Evolutionary conservation across 1,140 invertebrate species (phyloP).

Genomic region (Cyrtorhinus lividipennis): DNA sequence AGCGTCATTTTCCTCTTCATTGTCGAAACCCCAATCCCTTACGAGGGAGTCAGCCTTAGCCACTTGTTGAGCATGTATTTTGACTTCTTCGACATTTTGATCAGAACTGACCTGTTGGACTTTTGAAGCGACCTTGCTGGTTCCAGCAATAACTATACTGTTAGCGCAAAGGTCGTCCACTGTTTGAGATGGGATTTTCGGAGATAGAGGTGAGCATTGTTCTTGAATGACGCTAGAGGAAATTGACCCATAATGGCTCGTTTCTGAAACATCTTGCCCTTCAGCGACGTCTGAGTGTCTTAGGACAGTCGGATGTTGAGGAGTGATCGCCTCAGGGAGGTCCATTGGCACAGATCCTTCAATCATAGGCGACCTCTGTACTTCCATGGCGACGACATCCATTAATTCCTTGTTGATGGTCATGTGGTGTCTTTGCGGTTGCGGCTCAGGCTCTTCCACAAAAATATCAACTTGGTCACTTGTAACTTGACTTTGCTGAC

Average conservation of each 20-base stretch:
- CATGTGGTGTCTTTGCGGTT: not conserved
- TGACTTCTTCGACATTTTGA: not conserved
- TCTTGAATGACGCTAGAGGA: not conserved
- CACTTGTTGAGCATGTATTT: not conserved
- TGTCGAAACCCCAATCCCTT: slow-evolving; percentile 19
- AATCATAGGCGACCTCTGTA: not conserved
- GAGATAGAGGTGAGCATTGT: not conserved
- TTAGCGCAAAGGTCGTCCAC: not conserved
- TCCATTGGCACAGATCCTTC: not conserved
- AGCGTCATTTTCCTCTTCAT: slow-evolving; percentile 13
- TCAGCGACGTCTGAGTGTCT: no score
- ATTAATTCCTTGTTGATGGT: not conserved
- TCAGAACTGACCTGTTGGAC: no score
- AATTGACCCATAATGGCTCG: not conserved
- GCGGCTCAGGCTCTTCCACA: not conserved
- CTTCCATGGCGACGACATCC: slow-evolving; percentile 1
- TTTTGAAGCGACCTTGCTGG: slow-evolving; percentile 10
- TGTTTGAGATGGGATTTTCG: not conserved
- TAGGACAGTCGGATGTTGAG: not conserved
- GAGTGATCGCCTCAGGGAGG: not conserved
- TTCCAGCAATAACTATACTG: not conserved
- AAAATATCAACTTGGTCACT: not conserved
- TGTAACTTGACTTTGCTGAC: not conserved
- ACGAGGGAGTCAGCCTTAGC: slow-evolving; percentile 15
- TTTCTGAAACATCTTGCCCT: no score